Evolutionary conservation across 2,888 invertebrate species (phyloP), one percentile per base, ranked within the genome.

Genomic region (Drosophila nigricruria): DNA sequence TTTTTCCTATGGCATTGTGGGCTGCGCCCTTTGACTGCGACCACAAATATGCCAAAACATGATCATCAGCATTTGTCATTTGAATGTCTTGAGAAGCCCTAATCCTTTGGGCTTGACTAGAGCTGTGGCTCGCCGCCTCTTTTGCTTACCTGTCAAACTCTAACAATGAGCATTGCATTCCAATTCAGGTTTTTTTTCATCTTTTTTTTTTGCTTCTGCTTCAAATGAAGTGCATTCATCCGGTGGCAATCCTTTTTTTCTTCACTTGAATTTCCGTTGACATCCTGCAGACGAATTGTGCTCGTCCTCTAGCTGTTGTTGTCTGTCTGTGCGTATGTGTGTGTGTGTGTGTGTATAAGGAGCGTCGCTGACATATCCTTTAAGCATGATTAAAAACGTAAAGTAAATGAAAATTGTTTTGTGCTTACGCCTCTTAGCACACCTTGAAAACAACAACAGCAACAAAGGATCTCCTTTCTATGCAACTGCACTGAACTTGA

Each of bases 191-290:
- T 56, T 56, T 27, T 38, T 27, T 36, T 3, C 8, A n/a, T n/a
- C 3, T 25, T 36, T 43, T 18, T 32, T 68, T n/a, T 5, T 25
- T 36, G 9, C 71, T 82, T 83, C 76, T 87, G 75, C 89, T 90
- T 89, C 90, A 88, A 82, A 74, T 82, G 84, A 88, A 89, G 87
- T 88, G 86, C 86, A 89, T 90, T 90, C 90, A 89, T 89, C 88
- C 90, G 84, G 79, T 80, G 79, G 82, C 83, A 89, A 89, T 90
- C 84, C 89, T 85, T 88, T 83, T 78, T 57, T 54, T 40, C n/a
- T 89, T 83, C 81, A 81, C 84, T 81, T 79, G 84, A 81, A 83
- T 83, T 87, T 79, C 75, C 77, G 79, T 81, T 90, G 84, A 89
- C 84, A 84, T 81, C 82, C 90, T 86, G 77, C 64, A 68, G 64